Conservation (phyloP, 2,797 vertebrate genomes). For the Molossus alvarezi region DNA sequence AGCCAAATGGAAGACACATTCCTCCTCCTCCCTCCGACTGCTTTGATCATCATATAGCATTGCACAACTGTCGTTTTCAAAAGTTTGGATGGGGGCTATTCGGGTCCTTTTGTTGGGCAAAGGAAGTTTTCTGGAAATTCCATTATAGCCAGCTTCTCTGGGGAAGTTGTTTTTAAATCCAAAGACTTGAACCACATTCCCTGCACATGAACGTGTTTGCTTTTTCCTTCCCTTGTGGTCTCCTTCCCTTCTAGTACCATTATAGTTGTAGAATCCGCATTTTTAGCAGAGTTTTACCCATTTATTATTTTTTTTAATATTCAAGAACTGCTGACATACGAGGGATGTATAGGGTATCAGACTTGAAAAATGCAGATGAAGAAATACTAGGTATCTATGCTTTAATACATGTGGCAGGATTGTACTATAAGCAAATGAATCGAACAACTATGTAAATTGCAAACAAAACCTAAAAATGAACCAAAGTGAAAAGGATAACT, state of each 20-base stretch:
- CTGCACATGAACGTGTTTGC: conserved; percentile 77
- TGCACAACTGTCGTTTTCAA: conserved; percentile 81
- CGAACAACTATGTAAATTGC: conserved; percentile 92
- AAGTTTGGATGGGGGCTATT: conserved; percentile 85
- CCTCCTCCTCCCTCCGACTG: conserved; percentile 15
- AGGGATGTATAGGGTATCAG: conserved; percentile 82
- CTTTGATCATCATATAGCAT: conserved; percentile 81
- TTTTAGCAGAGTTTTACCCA: conserved; percentile 84
- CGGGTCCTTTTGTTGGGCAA: conserved; percentile 66
- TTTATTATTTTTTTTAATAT: conserved; percentile 78
- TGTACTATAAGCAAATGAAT: conserved; percentile 94
- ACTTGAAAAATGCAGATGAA: conserved; percentile 87
- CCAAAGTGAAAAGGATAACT: conserved; percentile 89
- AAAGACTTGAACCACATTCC: conserved; percentile 89
- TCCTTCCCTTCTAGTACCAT: conserved; percentile 67
- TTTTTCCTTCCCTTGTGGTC: conserved; percentile 66
- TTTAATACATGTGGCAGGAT: conserved; percentile 92
- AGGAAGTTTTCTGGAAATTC: conserved; percentile 79
- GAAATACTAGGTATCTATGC: conserved; percentile 88
- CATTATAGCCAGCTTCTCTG: conserved; percentile 84
- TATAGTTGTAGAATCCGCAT: conserved; percentile 84
- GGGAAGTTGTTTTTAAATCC: conserved; percentile 83
- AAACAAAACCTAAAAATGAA: conserved; percentile 93
- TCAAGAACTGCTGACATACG: conserved; percentile 82
- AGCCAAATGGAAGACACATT: conserved; percentile 72